Conservation (phyloP, 2,888 invertebrate genomes). For the Dolichopus griseipennis region DNA sequence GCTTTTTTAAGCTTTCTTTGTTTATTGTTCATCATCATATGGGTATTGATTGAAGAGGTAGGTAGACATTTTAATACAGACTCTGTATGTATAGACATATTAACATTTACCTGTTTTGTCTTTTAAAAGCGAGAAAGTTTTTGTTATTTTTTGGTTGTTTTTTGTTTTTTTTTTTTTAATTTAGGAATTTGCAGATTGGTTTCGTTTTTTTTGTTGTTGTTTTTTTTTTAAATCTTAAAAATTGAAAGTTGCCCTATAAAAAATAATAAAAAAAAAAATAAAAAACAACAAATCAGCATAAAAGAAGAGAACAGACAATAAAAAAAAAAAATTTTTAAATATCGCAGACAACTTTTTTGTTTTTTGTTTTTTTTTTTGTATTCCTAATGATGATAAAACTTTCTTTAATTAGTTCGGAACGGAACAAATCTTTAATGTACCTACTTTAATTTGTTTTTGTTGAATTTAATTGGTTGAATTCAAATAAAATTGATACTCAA, state of each 20-base stretch:
- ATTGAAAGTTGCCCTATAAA: conserved; percentile 6
- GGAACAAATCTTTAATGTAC: background rate
- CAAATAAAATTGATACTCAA: too few species aligned
- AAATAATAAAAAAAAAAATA: background rate
- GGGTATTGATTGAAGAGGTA: too few species aligned
- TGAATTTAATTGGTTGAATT: too few species aligned
- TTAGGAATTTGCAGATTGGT: background rate
- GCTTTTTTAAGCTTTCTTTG: conserved; percentile 1
- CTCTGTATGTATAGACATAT: background rate
- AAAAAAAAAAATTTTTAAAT: too few species aligned
- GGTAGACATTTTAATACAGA: too few species aligned
- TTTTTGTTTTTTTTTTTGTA: too few species aligned
- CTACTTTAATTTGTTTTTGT: too few species aligned
- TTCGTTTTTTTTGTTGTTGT: background rate
- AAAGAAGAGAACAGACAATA: too few species aligned
- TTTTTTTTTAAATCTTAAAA: background rate
- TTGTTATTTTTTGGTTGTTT: too few species aligned
- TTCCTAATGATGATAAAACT: background rate
- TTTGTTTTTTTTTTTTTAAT: background rate
- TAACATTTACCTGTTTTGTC: background rate
- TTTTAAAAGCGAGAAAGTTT: background rate
- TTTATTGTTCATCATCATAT: too few species aligned
- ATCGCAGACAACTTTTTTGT: too few species aligned
- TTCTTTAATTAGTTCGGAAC: background rate
- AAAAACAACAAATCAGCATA: background rate